Evolutionary conservation across 2,113 vertebrate genomes (phyloP), one percentile per base, ranked within the genome.

Genomic region (Catagonus wagneri): DNA sequence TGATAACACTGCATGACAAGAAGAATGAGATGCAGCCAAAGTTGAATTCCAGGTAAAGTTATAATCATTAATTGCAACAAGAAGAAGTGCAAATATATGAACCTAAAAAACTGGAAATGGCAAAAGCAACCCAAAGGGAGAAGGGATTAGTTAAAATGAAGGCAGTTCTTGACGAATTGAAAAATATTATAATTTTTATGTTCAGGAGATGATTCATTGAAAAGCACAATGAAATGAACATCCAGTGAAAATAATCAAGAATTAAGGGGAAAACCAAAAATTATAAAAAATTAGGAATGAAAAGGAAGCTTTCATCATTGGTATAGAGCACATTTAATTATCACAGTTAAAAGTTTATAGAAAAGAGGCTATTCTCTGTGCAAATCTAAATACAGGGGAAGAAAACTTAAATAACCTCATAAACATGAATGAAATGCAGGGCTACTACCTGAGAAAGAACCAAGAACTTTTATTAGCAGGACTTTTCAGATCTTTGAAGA

Each of bases 401-500:
- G 79, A 78, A 93, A 58, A 23, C 13, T 25, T 92, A 17, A 90
- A 76, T 76, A 84, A 63, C n/a, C 22, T 86, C 39, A 34, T 60
- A 68, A 95, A 79, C 36, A 39, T 75, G 15, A 65, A 61, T 89
- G 63, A 86, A 95, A 89, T 58, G 63, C 58, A 92, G 16, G 88
- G 3, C 27, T 83, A 29, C 32, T 7, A 74, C 52, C 92, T 76
- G 50, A 92, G 39, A 90, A 80, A 92, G 39, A 63, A 29, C 58
- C 75, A 81, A 79, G 34, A 95, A 80, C 90, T 88, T 58, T 76
- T n/a, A 71, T 44, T 88, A 32, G 92, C 15, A 54, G 27, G 56
- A 92, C 76, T 93, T 96, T 91, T 87, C 27, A 58, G 58, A 54
- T 96, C 83, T 94, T 94, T 71, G 80, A 93, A 94, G 39, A 78